Base-by-base conservation (phyloP, 64 coral and sea anemone species). In the Anthopleura sola region DNA sequence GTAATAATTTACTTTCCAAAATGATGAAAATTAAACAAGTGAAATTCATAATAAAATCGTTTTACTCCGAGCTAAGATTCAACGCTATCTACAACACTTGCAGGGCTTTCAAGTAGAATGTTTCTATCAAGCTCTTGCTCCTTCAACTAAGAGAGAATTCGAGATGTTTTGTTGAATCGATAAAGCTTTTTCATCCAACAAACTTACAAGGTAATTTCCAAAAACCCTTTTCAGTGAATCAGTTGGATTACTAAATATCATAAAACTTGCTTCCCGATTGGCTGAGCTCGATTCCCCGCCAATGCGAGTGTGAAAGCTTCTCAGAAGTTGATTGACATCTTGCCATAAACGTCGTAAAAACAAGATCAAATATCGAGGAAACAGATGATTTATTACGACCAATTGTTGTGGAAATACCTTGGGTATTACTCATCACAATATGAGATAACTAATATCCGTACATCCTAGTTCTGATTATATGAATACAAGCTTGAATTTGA, bases 361-460 rank as follows among this genome's bases (percentile, higher is more conserved):
- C 0, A 11, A 62, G 58, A 71, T 71, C 66, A 71, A 71, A 34
- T 34, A 32, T 31, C 66, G 34, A 32, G 66, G 66, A 71, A 29
- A 13, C 66, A 32, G 66, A 71, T 71, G 26, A 71, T 32, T 71
- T 71, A 71, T 71, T 36, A 31, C 3, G 66, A 15, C 7, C 14
- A 71, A 71, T 21, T 24, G 58, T 62, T 29, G 66, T 71, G 66
- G 66, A 71, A 71, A 71, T 71, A 71, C 66, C 29, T 71, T 29
- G 16, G 66, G 10, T 29, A 36, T 71, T 71, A 71, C 31, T 62
- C 58, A 62, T 62, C 19, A 62, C 20, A n/a, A 24, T 6, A 62
- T 44, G 5, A 62, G 19, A 26, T 53, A 53, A 53, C 8, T 71
- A 71, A 71, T 71, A 32, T 71, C 66, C 66, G 66, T 71, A 2